Evolutionary conservation across 2,113 vertebrate genomes (phyloP).

Genomic region (Ptychochromis oligacanthus): DNA sequence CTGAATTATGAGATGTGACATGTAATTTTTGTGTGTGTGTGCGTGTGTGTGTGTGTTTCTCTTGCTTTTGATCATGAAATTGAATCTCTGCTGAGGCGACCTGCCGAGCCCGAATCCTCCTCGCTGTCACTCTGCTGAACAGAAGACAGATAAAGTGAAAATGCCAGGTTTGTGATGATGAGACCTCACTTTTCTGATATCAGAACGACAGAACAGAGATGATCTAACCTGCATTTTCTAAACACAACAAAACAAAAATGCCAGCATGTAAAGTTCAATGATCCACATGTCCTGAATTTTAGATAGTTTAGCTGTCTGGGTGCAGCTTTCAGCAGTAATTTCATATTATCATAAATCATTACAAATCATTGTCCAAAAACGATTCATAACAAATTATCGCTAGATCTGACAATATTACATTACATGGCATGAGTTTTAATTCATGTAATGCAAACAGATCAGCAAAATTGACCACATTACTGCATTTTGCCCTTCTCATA

Average conservation of each 20-base stretch:
- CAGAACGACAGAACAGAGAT: not conserved
- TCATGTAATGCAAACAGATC: not conserved
- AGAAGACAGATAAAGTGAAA: not conserved
- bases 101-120: not conserved
- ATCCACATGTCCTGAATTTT: not conserved
- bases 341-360: not conserved
- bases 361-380: no score
- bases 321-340: not conserved
- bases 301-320: not conserved
- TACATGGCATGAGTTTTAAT: not conserved
- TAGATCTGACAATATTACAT: not conserved
- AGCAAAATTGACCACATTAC: not conserved
- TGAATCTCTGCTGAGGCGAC: not conserved
- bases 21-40: slow-evolving; percentile 12
- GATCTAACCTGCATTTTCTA: not conserved
- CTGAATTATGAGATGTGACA: slow-evolving; percentile 20
- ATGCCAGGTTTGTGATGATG: not conserved
- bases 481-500: no score
- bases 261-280: not conserved
- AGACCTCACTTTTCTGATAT: not conserved
- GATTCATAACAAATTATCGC: not conserved
- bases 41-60: not conserved
- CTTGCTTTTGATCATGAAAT: slow-evolving; percentile 1
- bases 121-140: slow-evolving; percentile 3
- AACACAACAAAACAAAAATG: not conserved